Evolutionary conservation across 1,140 invertebrate genomes (phyloP), one percentile per base, ranked within the genome.

Genomic region (Macrosteles quadrilineatus): DNA sequence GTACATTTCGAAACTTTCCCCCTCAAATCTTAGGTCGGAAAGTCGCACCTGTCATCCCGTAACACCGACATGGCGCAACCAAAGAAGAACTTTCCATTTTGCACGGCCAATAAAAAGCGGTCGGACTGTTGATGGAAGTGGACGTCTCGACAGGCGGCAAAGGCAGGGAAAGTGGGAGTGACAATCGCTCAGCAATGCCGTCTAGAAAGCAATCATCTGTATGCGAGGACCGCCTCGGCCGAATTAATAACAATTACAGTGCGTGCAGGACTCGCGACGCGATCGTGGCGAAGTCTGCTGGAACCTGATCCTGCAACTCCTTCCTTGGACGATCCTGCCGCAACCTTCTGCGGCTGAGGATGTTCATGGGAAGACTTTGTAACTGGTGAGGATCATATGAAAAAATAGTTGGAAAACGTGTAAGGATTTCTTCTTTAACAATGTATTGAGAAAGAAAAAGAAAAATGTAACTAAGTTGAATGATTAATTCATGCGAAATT

Each of bases 201-300:
- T 50, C 47, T 50, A 50, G 47, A 50, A 50, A 50, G 47, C 47
- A 50, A 50, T 50, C 14, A 50, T 50, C 21, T 50, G 47, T 50
- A 50, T 50, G 47, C 47, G 47, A 6, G n/a, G 3, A 17, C 4
- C 14, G 47, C 21, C 6, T 3, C 47, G 47, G 47, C 47, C 47
- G 47, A 50, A 50, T 50, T 50, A 50, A 50, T 50, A 50, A 50
- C 47, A 50, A 50, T 50, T 50, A 50, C 47, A 11, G 47, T 50
- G 47, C 47, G 47, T 50, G 47, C 21, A 21, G 14, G 21, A 21
- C 47, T 17, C 6, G 14, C 14, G 14, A 4, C 4, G 6, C 47
- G 47, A n/a, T 4, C n/a, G 21, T 50, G 47, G 32, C 32, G 32
- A 14, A 4, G 32, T 36, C 47, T 50, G n/a, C 47, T 19, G 47